These are phyloP conservation scores for Microvelia longipes DNA, from an alignment of 1,140 invertebrate species.

Conservation along the genomic window DNA sequence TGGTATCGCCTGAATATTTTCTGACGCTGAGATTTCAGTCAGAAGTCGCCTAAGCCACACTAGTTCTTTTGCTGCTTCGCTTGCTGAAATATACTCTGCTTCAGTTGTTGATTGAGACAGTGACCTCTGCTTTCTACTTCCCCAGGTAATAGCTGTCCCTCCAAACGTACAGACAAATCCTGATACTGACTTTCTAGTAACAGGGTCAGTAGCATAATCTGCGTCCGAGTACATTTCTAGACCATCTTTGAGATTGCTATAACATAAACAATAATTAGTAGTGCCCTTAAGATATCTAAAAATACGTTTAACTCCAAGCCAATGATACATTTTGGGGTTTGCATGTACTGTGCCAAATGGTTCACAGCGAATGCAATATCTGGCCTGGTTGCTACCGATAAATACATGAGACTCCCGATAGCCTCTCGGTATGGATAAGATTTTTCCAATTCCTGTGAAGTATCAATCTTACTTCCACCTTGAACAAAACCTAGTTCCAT, in stretches of 20 bases:
- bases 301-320: neutral
- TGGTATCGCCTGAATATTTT: neutral
- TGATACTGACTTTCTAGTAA: neutral
- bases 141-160: slow-evolving; percentile 4
- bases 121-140: neutral
- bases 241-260: neutral
- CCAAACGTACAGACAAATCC: slow-evolving; percentile 1
- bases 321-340: neutral
- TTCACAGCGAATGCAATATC: neutral
- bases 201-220: slow-evolving; percentile 6
- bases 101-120: slow-evolving; percentile 4
- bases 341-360: neutral
- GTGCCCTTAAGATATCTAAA: neutral
- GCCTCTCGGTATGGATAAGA: neutral
- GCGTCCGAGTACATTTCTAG: slow-evolving; percentile 4
- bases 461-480: neutral
- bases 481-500: neutral
- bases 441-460: neutral
- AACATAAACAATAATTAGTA: slow-evolving; percentile 13
- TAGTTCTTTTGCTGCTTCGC: neutral
- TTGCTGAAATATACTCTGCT: slow-evolving; percentile 2
- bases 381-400: neutral
- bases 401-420: neutral
- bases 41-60: slow-evolving; percentile 3
- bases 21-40: neutral